phyloP scores from a whole-genome alignment of 2,888 invertebrate species.

The Temnothorax rugatulus region DNA sequence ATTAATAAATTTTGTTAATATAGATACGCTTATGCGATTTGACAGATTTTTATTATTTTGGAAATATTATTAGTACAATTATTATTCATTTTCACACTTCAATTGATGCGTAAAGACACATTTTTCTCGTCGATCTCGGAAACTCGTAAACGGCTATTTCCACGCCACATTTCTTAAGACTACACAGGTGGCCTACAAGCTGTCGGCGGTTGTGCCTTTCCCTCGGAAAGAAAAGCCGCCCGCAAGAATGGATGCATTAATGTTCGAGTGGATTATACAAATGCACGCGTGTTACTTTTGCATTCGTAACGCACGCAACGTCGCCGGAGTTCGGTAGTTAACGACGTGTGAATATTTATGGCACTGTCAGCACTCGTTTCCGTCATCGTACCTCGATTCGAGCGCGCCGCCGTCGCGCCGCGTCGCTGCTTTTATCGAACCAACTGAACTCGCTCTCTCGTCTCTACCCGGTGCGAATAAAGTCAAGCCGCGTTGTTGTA shows the following conservation, averaged over 20 bases:
- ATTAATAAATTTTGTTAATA: neutral
- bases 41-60: neutral
- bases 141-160: constrained; percentile 11
- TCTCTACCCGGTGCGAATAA: constrained; percentile 50
- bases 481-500: constrained; percentile 36
- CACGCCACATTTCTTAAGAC: neutral
- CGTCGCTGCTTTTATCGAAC: constrained; percentile 47
- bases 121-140: neutral
- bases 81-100: neutral
- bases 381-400: constrained; percentile 52
- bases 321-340: constrained; percentile 50
- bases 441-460: neutral
- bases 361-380: constrained; percentile 58
- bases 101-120: neutral
- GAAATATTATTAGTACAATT: neutral
- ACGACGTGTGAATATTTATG: constrained; percentile 58
- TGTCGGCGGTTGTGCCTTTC: constrained; percentile 6
- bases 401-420: constrained; percentile 13
- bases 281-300: constrained; percentile 45
- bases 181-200: constrained; percentile 4
- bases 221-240: constrained; percentile 6
- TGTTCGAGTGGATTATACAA: constrained; percentile 50
- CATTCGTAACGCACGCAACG: constrained; percentile 53
- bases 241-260: constrained; percentile 48
- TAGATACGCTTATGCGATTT: neutral